Conservation (phyloP, 2,113 vertebrate genomes). For the Dinomys branickii region DNA sequence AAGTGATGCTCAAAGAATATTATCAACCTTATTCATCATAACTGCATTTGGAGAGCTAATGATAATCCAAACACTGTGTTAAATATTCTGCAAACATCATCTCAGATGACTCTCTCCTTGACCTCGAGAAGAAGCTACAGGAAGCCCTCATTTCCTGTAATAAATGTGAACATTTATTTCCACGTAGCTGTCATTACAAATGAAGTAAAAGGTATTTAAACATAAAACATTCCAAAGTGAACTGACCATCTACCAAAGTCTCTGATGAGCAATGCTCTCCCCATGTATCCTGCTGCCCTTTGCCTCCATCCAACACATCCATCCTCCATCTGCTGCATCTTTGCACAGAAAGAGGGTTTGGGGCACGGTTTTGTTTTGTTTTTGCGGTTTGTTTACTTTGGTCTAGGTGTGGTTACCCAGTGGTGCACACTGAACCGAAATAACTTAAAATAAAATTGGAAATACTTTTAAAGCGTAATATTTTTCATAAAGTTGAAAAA, state of each 20-base stretch:
- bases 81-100: not conserved
- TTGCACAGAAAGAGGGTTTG: not conserved
- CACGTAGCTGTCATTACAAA: not conserved
- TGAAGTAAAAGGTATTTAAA: conserved; percentile 7
- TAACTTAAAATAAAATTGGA: not conserved
- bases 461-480: not conserved
- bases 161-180: not conserved
- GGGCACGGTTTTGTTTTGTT: not conserved
- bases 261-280: not conserved
- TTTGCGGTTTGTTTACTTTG: not conserved
- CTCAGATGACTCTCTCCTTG: not conserved
- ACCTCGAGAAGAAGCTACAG: not conserved
- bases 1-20: not conserved
- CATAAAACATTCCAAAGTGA: not conserved
- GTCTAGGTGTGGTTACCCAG: not conserved
- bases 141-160: not conserved
- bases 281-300: too few relatives aligned
- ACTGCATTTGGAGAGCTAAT: not conserved
- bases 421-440: conserved; percentile 23
- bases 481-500: not conserved
- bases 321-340: not conserved
- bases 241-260: not conserved
- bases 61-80: not conserved
- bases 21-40: not conserved
- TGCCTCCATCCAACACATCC: not conserved